phyloP scores from a whole-genome alignment of 30 jellyfish, hydroid and myxozoan species.

The Rhopilema esculentum region DNA sequence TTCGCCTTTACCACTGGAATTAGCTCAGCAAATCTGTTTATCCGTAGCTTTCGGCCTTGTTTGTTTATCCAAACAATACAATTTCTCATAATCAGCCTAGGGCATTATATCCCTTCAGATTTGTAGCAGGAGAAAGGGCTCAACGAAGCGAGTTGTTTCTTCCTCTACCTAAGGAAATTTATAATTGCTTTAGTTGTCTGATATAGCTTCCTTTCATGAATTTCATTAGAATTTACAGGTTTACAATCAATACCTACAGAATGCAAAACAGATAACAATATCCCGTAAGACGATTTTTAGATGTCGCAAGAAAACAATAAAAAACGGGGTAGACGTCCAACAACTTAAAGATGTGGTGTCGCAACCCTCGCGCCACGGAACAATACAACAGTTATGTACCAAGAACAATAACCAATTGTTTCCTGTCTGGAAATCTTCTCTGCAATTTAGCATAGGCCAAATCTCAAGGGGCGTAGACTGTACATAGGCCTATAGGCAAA shows the following conservation, averaged over 20 bases:
- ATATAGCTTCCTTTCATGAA: not conserved
- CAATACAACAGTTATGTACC: not conserved
- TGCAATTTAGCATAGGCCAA: not conserved
- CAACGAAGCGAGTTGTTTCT: not conserved
- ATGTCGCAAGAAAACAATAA: not conserved
- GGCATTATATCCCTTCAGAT: not conserved
- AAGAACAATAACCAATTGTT: not conserved
- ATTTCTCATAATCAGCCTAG: not conserved
- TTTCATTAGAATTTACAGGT: not conserved
- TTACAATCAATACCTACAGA: not conserved
- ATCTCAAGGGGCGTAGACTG: not conserved
- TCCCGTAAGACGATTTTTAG: not conserved
- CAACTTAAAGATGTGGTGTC: not conserved
- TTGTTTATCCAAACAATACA: not conserved
- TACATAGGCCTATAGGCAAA: not conserved
- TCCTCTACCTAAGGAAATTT: not conserved
- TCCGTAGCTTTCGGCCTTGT: not conserved
- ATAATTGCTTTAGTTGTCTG: not conserved
- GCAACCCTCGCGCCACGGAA: not conserved
- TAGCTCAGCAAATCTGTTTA: not conserved
- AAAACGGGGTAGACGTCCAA: not conserved
- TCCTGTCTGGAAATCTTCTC: not conserved
- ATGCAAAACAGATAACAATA: not conserved
- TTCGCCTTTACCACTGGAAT: not conserved
- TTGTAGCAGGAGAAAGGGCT: not conserved